These are phyloP conservation scores for Palythoa heliodiscus DNA, from an alignment of 92 coral and sea anemone genomes.

Conservation along the genomic window DNA sequence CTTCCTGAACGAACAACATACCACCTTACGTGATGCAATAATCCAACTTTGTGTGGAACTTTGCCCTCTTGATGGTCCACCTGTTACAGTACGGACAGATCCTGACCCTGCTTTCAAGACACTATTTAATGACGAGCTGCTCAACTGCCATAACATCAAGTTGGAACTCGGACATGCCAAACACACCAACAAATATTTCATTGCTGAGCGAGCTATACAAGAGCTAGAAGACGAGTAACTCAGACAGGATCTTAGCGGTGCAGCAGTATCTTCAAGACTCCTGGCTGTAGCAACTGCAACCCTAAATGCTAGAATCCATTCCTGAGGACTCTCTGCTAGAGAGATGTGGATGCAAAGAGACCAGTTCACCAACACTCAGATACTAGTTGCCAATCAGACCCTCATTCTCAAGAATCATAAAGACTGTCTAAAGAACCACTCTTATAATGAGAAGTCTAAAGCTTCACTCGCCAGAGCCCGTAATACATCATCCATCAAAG, in stretches of 20 bases:
- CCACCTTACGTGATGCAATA: not conserved
- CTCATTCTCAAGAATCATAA: slow-evolving; percentile 31
- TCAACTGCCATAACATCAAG: not conserved
- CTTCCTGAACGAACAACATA: not conserved
- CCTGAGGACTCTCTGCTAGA: slow-evolving; percentile 49
- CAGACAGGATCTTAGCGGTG: slow-evolving; percentile 30
- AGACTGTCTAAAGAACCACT: slow-evolving; percentile 12
- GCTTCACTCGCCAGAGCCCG: not conserved
- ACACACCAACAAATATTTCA: not conserved
- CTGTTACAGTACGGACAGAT: not conserved
- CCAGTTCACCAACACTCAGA: slow-evolving; percentile 50
- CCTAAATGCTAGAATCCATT: slow-evolving; percentile 42
- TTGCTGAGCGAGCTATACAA: not conserved
- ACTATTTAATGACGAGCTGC: not conserved
- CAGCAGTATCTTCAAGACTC: slow-evolving; percentile 13
- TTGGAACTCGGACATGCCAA: not conserved
- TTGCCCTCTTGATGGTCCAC: not conserved
- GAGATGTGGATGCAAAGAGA: slow-evolving; percentile 58
- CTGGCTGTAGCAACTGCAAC: slow-evolving; percentile 36
- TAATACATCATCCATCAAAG: not conserved
- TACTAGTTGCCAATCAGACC: slow-evolving; percentile 39
- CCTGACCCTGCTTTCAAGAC: not conserved
- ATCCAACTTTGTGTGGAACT: not conserved
- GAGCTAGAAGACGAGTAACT: not conserved
- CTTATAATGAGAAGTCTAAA: slow-evolving; percentile 35